A percentile compares a stretch with the other conserved stretches of the same genome.
Conservation (phyloP, 2,797 vertebrate genomes). For the Acrossocheilus fasciatus region DNA sequence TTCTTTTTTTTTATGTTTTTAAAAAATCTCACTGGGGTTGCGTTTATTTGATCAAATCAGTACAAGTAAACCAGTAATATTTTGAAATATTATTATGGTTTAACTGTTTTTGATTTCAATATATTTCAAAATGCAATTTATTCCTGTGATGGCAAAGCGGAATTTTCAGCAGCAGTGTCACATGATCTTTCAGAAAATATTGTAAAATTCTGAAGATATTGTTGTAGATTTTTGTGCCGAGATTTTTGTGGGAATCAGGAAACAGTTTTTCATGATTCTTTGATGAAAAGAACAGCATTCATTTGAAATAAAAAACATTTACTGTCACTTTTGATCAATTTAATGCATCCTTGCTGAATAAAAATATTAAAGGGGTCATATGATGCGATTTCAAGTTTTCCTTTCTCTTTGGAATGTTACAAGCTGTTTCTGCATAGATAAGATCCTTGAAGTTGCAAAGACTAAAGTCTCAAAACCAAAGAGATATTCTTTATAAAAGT, state of each 20-base stretch:
- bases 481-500: no score
- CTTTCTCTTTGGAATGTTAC: no score
- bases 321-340: neutral
- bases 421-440: no score
- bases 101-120: neutral
- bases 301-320: neutral
- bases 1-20: neutral
- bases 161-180: neutral
- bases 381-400: no score
- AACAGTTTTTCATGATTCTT: neutral
- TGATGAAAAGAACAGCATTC: neutral
- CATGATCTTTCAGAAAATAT: neutral
- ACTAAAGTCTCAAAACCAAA: no score
- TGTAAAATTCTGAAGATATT: neutral
- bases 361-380: neutral
- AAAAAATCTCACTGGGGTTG: neutral
- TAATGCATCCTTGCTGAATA: neutral
- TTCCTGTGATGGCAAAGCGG: neutral
- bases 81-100: neutral
- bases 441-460: no score
- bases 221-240: neutral
- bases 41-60: neutral
- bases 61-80: neutral
- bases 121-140: neutral
- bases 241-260: neutral